A percentile compares a stretch with the other conserved stretches of the same genome.
Conservation (phyloP, 2,797 vertebrate species). For the Urophycis tenuis region DNA sequence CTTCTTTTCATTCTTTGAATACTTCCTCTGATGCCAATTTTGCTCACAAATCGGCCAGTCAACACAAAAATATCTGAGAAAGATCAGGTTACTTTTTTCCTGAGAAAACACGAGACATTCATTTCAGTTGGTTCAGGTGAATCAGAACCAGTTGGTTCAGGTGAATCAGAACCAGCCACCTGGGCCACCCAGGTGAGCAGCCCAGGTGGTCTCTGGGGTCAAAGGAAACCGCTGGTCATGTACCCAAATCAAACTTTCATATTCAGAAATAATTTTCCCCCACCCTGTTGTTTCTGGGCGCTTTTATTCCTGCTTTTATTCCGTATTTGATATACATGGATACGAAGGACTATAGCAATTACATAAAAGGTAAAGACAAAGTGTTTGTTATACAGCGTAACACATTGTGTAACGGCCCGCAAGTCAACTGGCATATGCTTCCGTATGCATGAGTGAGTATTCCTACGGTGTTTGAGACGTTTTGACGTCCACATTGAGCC, state of each 20-base stretch:
- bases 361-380: not conserved
- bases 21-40: not conserved
- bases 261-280: conserved; percentile 6
- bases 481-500: conserved; percentile 23
- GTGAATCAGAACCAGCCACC: no score
- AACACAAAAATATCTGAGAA: no score
- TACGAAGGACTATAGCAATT: not conserved
- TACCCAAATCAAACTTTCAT: not conserved
- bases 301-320: conserved; percentile 9
- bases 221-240: conserved; percentile 32
- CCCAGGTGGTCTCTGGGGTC: not conserved
- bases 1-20: not conserved
- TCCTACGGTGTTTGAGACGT: not conserved
- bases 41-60: not conserved
- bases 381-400: not conserved
- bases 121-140: no score
- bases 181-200: no score
- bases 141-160: no score
- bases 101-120: no score
- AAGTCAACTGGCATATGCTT: not conserved
- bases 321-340: not conserved
- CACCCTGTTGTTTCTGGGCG: not conserved
- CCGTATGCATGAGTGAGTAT: not conserved
- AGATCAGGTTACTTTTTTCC: no score
- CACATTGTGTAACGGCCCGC: not conserved